Conservation (phyloP, 1,140 invertebrate species). For the Andricus grossulariae region DNA sequence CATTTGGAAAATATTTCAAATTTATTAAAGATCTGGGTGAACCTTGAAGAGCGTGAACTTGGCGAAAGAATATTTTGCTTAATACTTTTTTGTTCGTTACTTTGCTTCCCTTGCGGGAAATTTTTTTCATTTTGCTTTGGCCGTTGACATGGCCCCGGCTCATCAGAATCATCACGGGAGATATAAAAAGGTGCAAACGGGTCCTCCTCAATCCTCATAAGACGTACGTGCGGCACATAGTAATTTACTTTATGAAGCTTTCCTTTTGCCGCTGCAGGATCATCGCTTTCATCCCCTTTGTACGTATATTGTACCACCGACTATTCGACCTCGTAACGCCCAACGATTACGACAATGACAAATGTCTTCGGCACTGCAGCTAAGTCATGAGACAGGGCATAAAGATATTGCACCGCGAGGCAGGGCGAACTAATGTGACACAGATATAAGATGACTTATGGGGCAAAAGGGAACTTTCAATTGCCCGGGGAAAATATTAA, state of each 20-base stretch:
- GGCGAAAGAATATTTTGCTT: not conserved
- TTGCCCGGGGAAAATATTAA: conserved; percentile 33
- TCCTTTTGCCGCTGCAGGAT: conserved; percentile 38
- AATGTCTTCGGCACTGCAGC: conserved; percentile 43
- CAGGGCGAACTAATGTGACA: conserved; percentile 36
- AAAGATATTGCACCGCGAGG: conserved; percentile 41
- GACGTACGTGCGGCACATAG: conserved; percentile 48
- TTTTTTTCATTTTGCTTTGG: not conserved
- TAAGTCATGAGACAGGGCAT: conserved; percentile 32
- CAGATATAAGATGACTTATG: conserved; percentile 46
- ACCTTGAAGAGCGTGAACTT: not conserved
- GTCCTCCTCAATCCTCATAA: conserved; percentile 48
- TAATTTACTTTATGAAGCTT: conserved; percentile 55
- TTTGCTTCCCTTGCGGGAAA: not conserved
- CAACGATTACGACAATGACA: conserved; percentile 48
- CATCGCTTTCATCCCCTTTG: conserved; percentile 47
- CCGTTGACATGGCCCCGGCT: not conserved
- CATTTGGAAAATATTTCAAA: no score
- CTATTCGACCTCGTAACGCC: not conserved
- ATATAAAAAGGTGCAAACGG: conserved; percentile 24
- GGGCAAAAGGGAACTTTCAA: conserved; percentile 36
- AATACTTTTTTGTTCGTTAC: conserved; percentile 16
- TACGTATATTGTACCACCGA: conserved; percentile 13
- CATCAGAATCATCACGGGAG: conserved; percentile 35
- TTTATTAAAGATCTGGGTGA: not conserved